Percentiles rank a stretch among this genome's conserved stretches.
phyloP scores from a whole-genome alignment of 1,140 invertebrate species.

The Phenacoccus solenopsis region DNA sequence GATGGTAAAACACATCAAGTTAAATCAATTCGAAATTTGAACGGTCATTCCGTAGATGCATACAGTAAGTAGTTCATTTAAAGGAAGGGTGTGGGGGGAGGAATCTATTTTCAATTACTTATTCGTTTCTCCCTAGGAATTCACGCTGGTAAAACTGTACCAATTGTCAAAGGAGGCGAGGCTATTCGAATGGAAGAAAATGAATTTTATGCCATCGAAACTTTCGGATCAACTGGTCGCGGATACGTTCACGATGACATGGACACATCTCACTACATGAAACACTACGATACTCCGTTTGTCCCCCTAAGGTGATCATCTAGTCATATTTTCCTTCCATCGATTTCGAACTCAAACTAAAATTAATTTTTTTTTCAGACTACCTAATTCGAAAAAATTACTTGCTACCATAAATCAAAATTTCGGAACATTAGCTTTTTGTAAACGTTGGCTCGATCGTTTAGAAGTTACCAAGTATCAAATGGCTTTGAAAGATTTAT shows the following conservation, averaged over 20 bases:
- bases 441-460: slow-evolving; percentile 95
- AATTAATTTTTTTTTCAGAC: slow-evolving; percentile 37
- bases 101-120: not conserved
- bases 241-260: slow-evolving; percentile 97
- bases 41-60: slow-evolving; percentile 95
- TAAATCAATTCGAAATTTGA: slow-evolving; percentile 95
- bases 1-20: slow-evolving; percentile 95
- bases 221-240: slow-evolving; percentile 95
- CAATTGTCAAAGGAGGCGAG: slow-evolving; percentile 98
- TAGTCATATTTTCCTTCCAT: no score
- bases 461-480: slow-evolving; percentile 94
- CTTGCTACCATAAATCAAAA: slow-evolving; percentile 94
- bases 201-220: slow-evolving; percentile 99
- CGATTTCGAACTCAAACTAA: not conserved
- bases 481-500: slow-evolving; percentile 96
- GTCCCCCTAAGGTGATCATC: slow-evolving; percentile 68
- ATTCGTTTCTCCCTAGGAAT: slow-evolving; percentile 49
- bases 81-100: not conserved
- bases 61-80: slow-evolving; percentile 53
- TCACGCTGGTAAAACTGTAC: slow-evolving; percentile 98
- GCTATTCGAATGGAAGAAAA: slow-evolving; percentile 97
- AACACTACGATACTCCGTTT: slow-evolving; percentile 90
- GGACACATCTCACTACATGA: slow-evolving; percentile 99
- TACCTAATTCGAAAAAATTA: slow-evolving; percentile 84
- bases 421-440: slow-evolving; percentile 96